These are phyloP conservation scores for Aleiodes alternator DNA, from an alignment of 2,888 invertebrate species.

Conservation along the genomic window DNA sequence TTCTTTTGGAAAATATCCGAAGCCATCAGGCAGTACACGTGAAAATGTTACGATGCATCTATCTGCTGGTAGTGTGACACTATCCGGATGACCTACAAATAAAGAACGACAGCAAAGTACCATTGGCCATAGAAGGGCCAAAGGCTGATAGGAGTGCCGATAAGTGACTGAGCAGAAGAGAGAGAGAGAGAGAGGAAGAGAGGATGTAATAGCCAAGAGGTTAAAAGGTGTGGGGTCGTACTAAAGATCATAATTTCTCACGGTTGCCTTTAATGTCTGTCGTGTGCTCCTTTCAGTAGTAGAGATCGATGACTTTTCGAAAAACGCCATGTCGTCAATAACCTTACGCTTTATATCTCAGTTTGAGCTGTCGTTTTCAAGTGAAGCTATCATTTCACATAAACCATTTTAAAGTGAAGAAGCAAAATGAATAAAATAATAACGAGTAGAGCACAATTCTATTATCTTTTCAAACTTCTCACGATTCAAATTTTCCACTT, in stretches of 20 bases:
- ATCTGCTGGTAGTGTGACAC: conserved; percentile 23
- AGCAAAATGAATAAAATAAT: background rate
- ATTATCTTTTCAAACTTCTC: background rate
- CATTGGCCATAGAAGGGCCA: conserved; percentile 1
- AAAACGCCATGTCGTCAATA: conserved; percentile 38
- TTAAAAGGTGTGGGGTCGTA: conserved; percentile 16
- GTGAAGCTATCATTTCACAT: background rate
- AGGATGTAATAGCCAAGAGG: conserved; percentile 28
- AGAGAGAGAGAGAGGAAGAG: background rate
- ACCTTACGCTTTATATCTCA: conserved; percentile 13
- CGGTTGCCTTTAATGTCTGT: conserved; percentile 41
- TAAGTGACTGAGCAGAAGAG: conserved; percentile 20
- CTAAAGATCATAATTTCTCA: conserved; percentile 43
- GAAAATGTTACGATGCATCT: conserved; percentile 13
- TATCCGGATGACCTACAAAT: conserved; percentile 46
- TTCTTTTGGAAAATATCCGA: too few relatives aligned
- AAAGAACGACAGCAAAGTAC: conserved; percentile 26
- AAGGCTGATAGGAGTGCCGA: conserved; percentile 33
- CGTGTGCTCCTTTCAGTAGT: conserved; percentile 35
- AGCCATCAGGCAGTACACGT: background rate
- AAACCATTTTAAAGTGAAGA: background rate
- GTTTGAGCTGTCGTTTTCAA: background rate
- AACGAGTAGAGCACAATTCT: background rate
- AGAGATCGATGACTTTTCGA: conserved; percentile 47
- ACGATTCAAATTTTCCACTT: background rate